These are phyloP conservation scores for Petrolisthes cinctipes DNA, from an alignment of 2,888 invertebrate genomes.

Conservation along the genomic window DNA sequence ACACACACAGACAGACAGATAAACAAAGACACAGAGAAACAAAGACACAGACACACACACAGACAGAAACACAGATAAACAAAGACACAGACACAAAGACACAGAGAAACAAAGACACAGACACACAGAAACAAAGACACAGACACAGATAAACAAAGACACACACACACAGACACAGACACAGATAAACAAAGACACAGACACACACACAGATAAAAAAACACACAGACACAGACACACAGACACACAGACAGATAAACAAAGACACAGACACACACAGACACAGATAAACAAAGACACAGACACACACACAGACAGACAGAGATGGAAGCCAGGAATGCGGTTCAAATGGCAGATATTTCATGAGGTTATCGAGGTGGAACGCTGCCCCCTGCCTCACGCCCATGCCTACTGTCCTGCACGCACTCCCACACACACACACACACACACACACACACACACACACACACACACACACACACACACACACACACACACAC, in stretches of 20 bases:
- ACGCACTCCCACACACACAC: slow-evolving; percentile 4
- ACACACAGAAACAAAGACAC: too few species aligned
- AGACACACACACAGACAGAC: slow-evolving; percentile 9
- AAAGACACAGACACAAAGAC: neutral
- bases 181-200: too few species aligned
- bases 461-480: slow-evolving; percentile 29
- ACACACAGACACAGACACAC: neutral
- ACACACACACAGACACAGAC: too few species aligned
- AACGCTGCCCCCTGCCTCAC: neutral
- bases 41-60: too few species aligned
- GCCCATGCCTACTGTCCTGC: neutral
- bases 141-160: too few species aligned
- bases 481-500: slow-evolving; percentile 12
- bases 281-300: neutral
- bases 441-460: slow-evolving; percentile 25
- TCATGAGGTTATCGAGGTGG: neutral
- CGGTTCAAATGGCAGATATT: neutral
- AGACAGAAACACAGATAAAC: neutral
- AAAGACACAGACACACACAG: neutral
- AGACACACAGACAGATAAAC: slow-evolving; percentile 1
- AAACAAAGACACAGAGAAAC: too few species aligned
- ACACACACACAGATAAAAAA: too few species aligned
- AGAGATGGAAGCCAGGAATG: neutral
- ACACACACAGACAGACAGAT: too few species aligned
- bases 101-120: neutral